Base-by-base conservation (phyloP, 1,140 invertebrate species). In the Neomicropteryx cornuta region DNA sequence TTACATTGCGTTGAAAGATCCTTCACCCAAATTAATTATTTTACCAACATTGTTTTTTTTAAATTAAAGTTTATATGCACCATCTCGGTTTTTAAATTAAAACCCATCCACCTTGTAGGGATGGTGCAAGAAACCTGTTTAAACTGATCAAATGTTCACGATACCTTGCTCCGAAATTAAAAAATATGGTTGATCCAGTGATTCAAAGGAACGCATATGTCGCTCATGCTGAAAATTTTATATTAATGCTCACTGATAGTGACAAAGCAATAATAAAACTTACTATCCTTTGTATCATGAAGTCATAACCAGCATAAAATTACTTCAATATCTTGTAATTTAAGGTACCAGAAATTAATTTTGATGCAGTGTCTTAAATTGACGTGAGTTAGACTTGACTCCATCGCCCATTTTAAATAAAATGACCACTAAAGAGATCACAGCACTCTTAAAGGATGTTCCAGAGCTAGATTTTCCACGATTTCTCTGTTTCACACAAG, bases 151-250 rank as follows among this genome's bases (percentile, higher is more conserved):
- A 34, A 19, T 14, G 14, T 14, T 43, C 44, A 18, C 27, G 44
- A 23, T 46, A 40, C 28, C 29, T 46, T 28, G 36, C 41, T n/a
- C 21, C 24, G 18, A 18, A 19, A 11, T 40, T 46, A 23, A 45
- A 35, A 33, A 18, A 14, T 6, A 28, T 51, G 18, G 30, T 51
- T 31, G 47, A 50, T 38, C 40, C 46, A 20, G 50, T 52, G 8
- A 54, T 52, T 23, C 39, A 52, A 36, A 36, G 45, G 41, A 54
- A 52, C 37, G 42, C 38, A 8, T 52, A 47, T 41, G 52, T 52
- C 36, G 48, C 44, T n/a, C 44, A 52, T 38, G 29, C 47, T 17
- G 49, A 51, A 41, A 52, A 52, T 34, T 32, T 51, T 18, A 8
- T 52, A 22, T 24, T 54, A 16, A 54, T 52, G 46, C 8, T 50